These are phyloP conservation scores for Apeira syringaria DNA, from an alignment of 2,888 invertebrate species.

Conservation along the genomic window DNA sequence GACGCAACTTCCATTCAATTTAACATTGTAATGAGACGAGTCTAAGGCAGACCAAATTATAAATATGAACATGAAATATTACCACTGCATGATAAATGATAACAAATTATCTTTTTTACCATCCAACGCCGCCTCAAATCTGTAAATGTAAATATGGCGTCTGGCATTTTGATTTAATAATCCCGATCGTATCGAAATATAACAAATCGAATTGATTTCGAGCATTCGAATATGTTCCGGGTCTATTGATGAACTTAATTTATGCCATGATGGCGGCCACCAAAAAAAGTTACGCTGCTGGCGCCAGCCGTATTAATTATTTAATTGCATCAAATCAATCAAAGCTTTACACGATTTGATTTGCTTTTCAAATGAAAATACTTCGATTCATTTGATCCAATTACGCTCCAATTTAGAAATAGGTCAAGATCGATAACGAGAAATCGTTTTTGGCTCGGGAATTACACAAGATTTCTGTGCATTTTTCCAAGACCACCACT, in stretches of 20 bases:
- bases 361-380: conserved; percentile 7
- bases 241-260: conserved; percentile 29
- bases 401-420: conserved; percentile 5
- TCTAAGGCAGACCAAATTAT: conserved; percentile 32
- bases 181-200: conserved; percentile 38
- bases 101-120: conserved; percentile 69
- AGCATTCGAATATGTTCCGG: conserved; percentile 50
- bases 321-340: not conserved
- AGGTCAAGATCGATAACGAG: conserved; percentile 15
- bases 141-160: conserved; percentile 74
- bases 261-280: conserved; percentile 14
- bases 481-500: conserved; percentile 25
- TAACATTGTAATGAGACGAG: conserved; percentile 63
- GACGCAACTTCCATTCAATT: conserved; percentile 52
- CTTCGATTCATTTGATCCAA: conserved; percentile 7
- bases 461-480: conserved; percentile 17
- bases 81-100: conserved; percentile 65
- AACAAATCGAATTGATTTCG: conserved; percentile 46
- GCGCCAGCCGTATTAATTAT: conserved; percentile 17
- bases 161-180: conserved; percentile 69
- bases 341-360: not conserved
- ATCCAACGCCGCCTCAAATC: conserved; percentile 50
- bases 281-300: conserved; percentile 25
- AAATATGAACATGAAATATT: conserved; percentile 58
- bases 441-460: conserved; percentile 16